phyloP scores from a whole-genome alignment of 2,888 invertebrate genomes.

The Acanthacorydalis orientalis region DNA sequence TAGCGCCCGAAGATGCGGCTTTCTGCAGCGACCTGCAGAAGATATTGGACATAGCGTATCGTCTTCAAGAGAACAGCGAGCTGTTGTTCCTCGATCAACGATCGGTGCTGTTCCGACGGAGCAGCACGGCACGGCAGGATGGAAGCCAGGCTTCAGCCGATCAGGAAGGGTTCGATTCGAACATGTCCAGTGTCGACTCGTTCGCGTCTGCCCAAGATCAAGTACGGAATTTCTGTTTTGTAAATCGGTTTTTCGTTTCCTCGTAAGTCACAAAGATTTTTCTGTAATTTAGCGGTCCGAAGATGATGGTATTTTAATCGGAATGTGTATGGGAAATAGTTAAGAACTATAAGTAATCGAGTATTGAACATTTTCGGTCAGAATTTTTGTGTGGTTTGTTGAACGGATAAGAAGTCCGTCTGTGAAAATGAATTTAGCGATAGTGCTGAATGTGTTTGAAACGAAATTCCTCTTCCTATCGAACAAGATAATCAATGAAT shows the following conservation, averaged over 20 bases:
- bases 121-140: conserved; percentile 40
- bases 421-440: too few species aligned
- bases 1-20: conserved; percentile 71
- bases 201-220: conserved; percentile 92
- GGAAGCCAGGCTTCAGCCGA: conserved; percentile 12
- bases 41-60: conserved; percentile 66
- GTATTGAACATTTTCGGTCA: too few species aligned
- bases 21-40: conserved; percentile 63
- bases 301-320: too few species aligned
- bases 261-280: too few species aligned
- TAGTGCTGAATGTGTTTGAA: too few species aligned
- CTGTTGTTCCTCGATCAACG: conserved; percentile 75
- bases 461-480: too few species aligned
- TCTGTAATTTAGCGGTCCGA: too few species aligned
- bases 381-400: too few species aligned
- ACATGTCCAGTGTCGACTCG: conserved; percentile 82
- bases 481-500: too few species aligned
- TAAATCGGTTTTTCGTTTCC: conserved; percentile 60
- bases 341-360: too few species aligned
- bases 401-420: too few species aligned
- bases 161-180: conserved; percentile 30
- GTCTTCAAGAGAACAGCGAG: conserved; percentile 75
- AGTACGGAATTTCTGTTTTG: conserved; percentile 23
- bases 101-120: conserved; percentile 69
- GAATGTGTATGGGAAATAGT: too few species aligned